A percentile compares a stretch with the other conserved stretches of the same genome.
Evolutionary conservation across 2,888 invertebrate genomes (phyloP).

Genomic region (Noctuana brunneofusca): DNA sequence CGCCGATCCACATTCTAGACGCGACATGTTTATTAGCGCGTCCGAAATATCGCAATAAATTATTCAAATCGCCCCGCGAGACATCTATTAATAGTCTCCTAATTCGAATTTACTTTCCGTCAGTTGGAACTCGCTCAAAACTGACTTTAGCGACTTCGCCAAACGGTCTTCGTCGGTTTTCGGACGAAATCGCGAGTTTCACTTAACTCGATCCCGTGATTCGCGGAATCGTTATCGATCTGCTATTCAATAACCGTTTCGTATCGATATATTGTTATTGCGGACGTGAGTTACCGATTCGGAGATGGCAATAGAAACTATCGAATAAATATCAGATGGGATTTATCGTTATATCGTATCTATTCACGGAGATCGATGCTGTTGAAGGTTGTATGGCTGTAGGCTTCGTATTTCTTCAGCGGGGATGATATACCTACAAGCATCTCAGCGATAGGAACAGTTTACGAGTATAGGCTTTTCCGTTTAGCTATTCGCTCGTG

Average conservation of each 20-base stretch:
- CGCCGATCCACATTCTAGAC: conserved; percentile 49
- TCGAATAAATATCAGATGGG: conserved; percentile 69
- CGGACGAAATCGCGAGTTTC: conserved; percentile 34
- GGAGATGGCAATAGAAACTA: conserved; percentile 72
- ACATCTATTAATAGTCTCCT: conserved; percentile 51
- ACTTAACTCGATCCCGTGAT: conserved; percentile 53
- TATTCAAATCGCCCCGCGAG: conserved; percentile 56
- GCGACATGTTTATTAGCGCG: conserved; percentile 63
- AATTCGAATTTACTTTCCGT: conserved; percentile 33
- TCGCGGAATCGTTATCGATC: conserved; percentile 62
- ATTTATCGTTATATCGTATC: conserved; percentile 70
- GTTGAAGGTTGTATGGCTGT: conserved; percentile 57
- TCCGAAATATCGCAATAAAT: conserved; percentile 58
- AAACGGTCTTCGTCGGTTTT: conserved; percentile 15
- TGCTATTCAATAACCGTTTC: conserved; percentile 70
- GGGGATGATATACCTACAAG: conserved; percentile 17
- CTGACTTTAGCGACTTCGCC: conserved; percentile 22
- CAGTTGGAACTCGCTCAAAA: conserved; percentile 17
- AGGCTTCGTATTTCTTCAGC: conserved; percentile 28
- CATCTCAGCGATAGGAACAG: conserved; percentile 11
- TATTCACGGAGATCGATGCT: conserved; percentile 58
- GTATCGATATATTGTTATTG: conserved; percentile 76
- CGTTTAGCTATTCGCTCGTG: neutral
- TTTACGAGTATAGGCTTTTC: conserved; percentile 18
- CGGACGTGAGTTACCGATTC: conserved; percentile 75